A percentile compares a stretch with the other conserved stretches of the same genome.
These are phyloP conservation scores for Zygogramma bicolorata DNA, from an alignment of 2,888 invertebrate genomes.

Conservation along the genomic window DNA sequence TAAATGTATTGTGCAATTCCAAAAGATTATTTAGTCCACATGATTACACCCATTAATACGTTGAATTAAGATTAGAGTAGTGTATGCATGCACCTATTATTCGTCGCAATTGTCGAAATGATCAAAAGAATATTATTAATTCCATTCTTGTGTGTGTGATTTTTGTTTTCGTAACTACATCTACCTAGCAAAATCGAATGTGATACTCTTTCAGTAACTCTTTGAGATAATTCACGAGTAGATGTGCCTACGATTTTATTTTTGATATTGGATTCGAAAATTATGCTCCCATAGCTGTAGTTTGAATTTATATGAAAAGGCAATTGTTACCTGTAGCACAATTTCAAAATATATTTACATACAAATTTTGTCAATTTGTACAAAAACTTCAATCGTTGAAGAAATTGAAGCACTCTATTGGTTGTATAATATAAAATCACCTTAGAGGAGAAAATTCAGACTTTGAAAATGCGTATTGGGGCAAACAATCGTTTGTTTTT, in stretches of 20 bases:
- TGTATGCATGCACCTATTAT: slow-evolving; percentile 46
- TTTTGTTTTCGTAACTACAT: slow-evolving; percentile 6
- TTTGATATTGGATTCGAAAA: neutral
- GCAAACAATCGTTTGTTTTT: neutral
- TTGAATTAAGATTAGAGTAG: slow-evolving; percentile 4
- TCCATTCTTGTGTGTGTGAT: neutral
- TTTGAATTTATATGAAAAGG: slow-evolving; percentile 29
- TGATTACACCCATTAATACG: neutral
- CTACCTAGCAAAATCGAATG: neutral
- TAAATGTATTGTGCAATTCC: neutral
- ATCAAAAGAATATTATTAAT: neutral
- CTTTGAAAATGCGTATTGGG: neutral
- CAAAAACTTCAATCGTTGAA: slow-evolving; percentile 38
- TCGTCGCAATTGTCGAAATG: slow-evolving; percentile 29
- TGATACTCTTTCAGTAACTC: neutral
- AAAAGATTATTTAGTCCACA: neutral
- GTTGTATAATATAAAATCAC: neutral
- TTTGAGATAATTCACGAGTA: neutral
- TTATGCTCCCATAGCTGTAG: neutral
- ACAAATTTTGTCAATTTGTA: slow-evolving; percentile 63
- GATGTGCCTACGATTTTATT: neutral
- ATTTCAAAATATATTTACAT: slow-evolving; percentile 60
- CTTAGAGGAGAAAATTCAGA: neutral
- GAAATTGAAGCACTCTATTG: slow-evolving; percentile 34
- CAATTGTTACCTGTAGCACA: slow-evolving; percentile 57